Percentiles rank a stretch among this genome's conserved stretches.
Conservation (phyloP, 1,140 invertebrate species). For the Anastrepha obliqua region DNA sequence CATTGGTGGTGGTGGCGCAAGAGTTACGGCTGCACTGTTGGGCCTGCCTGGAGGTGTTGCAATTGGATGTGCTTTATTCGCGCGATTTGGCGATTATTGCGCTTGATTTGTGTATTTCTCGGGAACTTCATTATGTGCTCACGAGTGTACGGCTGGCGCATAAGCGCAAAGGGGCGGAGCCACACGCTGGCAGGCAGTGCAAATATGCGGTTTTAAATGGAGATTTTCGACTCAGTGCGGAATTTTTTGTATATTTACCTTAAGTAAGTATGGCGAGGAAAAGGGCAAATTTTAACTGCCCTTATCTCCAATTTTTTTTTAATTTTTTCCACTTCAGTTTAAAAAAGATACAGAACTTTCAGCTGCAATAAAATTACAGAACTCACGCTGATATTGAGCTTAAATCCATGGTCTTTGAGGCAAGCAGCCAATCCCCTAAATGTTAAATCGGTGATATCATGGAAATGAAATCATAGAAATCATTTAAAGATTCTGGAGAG, state of each 20-base stretch:
- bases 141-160: constrained; percentile 12
- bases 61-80: constrained; percentile 73
- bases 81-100: constrained; percentile 63
- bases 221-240: constrained; percentile 62
- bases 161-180: constrained; percentile 57
- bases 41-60: constrained; percentile 70
- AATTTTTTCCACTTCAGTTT: too few species aligned
- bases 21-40: background rate
- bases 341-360: too few species aligned
- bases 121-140: background rate
- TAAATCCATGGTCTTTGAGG: too few species aligned
- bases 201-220: constrained; percentile 72
- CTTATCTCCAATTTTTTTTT: too few species aligned
- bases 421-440: too few species aligned
- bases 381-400: too few species aligned
- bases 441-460: too few species aligned
- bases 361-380: too few species aligned
- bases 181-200: constrained; percentile 63
- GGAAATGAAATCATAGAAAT: too few species aligned
- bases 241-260: background rate
- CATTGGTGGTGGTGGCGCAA: background rate
- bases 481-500: too few species aligned
- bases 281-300: background rate
- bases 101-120: constrained; percentile 9
- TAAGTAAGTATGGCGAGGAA: background rate